Conservation (phyloP, 2,113 vertebrate genomes). For the Pelodiscus sinensis region DNA sequence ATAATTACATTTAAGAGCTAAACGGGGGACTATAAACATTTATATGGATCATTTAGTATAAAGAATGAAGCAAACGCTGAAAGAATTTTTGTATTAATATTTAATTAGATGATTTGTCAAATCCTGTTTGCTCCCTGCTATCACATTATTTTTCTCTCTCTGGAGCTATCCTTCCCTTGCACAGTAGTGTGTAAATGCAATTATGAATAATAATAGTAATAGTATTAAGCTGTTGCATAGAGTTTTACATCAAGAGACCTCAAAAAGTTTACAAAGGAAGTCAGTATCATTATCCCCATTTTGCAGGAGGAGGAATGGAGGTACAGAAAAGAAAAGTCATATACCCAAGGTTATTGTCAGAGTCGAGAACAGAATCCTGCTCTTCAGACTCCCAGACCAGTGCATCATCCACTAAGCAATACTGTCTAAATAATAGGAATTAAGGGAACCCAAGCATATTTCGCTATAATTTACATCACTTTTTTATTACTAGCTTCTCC, state of each 20-base stretch:
- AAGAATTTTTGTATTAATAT: conserved; percentile 45
- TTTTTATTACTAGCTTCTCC: not conserved
- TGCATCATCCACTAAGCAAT: rapidly evolving
- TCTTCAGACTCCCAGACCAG: not conserved
- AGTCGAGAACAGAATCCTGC: not conserved
- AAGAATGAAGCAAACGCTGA: conserved; percentile 43
- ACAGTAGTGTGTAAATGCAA: rapidly evolving
- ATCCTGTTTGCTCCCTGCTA: rapidly evolving
- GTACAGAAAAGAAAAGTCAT: not conserved
- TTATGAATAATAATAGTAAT: not conserved
- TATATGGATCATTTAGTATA: not conserved
- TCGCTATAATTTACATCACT: not conserved
- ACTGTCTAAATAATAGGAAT: not conserved
- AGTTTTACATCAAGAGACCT: not conserved
- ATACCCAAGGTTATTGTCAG: not conserved
- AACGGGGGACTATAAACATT: conserved; percentile 66
- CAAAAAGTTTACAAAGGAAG: not conserved
- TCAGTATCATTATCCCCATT: not conserved
- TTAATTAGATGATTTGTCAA: conserved; percentile 54
- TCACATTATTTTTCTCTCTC: not conserved
- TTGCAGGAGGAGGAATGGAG: not conserved
- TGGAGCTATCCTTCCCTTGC: rapidly evolving
- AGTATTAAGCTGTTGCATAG: not conserved
- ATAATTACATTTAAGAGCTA: conserved; percentile 68
- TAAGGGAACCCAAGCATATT: not conserved